These are phyloP conservation scores for Trachelus troglodyta DNA, from an alignment of 2,888 invertebrate species.

Conservation along the genomic window DNA sequence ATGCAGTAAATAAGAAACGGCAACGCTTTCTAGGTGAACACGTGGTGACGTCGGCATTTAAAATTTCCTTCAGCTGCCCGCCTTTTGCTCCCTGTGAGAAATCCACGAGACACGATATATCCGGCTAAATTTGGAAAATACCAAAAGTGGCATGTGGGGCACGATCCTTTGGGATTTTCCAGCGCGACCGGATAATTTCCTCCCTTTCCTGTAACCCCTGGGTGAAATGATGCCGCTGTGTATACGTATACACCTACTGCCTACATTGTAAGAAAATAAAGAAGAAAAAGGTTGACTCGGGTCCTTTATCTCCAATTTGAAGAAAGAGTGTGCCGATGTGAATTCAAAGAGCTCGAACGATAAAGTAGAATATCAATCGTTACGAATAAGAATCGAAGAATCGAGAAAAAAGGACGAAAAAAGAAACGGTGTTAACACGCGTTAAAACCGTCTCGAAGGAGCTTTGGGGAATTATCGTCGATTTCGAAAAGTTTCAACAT, in stretches of 20 bases:
- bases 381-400: neutral
- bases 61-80: slow-evolving; percentile 35
- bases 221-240: neutral
- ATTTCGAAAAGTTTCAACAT: neutral
- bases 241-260: neutral
- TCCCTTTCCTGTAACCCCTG: neutral
- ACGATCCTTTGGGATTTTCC: slow-evolving; percentile 12
- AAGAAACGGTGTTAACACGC: neutral
- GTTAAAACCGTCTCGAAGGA: neutral
- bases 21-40: slow-evolving; percentile 14
- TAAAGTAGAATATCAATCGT: neutral
- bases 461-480: neutral
- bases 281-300: neutral
- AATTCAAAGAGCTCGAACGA: neutral
- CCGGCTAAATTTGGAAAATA: slow-evolving; percentile 21
- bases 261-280: neutral
- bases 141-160: slow-evolving; percentile 25
- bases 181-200: slow-evolving; percentile 22
- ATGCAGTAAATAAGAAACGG: neutral
- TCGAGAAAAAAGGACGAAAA: neutral
- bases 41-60: slow-evolving; percentile 24
- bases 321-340: no score
- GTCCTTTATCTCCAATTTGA: neutral
- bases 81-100: neutral
- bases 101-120: neutral